Evolutionary conservation across 2,888 invertebrate species (phyloP), one percentile per base, ranked within the genome.

Genomic region (Deilephila porcellus): DNA sequence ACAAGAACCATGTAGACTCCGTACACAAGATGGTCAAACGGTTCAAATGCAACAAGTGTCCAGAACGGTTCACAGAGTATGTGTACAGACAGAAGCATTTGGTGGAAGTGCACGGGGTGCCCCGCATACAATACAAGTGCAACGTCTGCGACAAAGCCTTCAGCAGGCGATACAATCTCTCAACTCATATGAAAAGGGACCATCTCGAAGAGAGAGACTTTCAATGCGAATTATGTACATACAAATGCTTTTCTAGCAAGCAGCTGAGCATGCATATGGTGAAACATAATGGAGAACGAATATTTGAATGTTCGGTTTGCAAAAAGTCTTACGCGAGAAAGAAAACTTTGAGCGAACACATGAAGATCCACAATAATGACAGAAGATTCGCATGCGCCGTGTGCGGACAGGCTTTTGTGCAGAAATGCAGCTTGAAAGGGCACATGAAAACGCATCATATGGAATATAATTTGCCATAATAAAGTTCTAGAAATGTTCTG

Each of bases 331-430:
- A 93, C 71, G 91, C 91, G 0, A 84, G 91, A 60, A 91, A 90
- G 81, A 91, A 89, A 71, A 93, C 91, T 0, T 74, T 93, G n/a
- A 89, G 86, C 1, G 91, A 93, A 52, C 93, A 94, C 76, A 88
- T 93, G 88, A 77, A 91, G 14, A 93, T 92, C 63, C 93, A 93
- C 76, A 89, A 91, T 75, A 91, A 91, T 75, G 92, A 92, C 72
- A 85, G 90, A 59, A 76, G 92, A 53, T 93, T 93, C 56, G 83
- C 88, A 0, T 93, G 93, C 59, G 82, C 85, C 0, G 83, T 91
- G 0, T 93, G 93, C n/a, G 91, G 90, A 0, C 91, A 92, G 75
- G 86, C 90, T 0, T 94, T 93, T 17, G 90, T 93, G 0, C 92
- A 94, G 77, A 93, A 93, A 74, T 93, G 92, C 64, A 92, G 92